Evolutionary conservation across 2,113 vertebrate species (phyloP).

Genomic region (Anas platyrhynchos): DNA sequence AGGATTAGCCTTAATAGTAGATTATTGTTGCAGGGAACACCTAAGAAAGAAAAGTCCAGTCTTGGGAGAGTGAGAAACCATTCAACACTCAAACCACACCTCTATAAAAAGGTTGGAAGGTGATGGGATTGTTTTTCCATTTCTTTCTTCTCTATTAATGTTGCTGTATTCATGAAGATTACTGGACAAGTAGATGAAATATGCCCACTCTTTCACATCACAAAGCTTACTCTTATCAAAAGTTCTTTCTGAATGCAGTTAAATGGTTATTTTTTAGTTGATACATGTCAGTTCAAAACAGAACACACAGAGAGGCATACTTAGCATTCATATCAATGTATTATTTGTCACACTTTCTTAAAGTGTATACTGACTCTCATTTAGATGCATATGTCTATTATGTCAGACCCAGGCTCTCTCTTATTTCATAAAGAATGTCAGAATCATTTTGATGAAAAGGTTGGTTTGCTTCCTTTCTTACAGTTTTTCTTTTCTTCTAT

Average conservation of each 20-base stretch:
- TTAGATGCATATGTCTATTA: neutral
- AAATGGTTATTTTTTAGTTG: neutral
- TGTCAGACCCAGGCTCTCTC: neutral
- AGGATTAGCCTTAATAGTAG: neutral
- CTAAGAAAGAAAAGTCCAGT: neutral
- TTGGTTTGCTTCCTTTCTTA: neutral
- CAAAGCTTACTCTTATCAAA: neutral
- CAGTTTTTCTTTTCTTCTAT: neutral
- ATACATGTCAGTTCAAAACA: neutral
- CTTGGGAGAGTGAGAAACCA: neutral
- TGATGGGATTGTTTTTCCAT: neutral
- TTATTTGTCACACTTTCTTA: neutral
- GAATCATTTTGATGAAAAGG: neutral
- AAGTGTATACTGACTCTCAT: neutral
- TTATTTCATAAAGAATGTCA: neutral
- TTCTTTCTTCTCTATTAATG: neutral
- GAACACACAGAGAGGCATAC: neutral
- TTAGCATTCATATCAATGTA: neutral
- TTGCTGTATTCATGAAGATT: neutral
- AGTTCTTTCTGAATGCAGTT: neutral
- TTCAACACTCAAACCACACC: neutral
- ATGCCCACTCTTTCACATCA: neutral
- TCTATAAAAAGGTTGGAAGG: neutral
- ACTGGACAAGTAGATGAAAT: neutral
- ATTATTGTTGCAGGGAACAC: neutral